Percentiles rank a stretch among this genome's conserved stretches.
These are phyloP conservation scores for Lordiphosa stackelbergi DNA, from an alignment of 1,140 invertebrate species.

Conservation along the genomic window DNA sequence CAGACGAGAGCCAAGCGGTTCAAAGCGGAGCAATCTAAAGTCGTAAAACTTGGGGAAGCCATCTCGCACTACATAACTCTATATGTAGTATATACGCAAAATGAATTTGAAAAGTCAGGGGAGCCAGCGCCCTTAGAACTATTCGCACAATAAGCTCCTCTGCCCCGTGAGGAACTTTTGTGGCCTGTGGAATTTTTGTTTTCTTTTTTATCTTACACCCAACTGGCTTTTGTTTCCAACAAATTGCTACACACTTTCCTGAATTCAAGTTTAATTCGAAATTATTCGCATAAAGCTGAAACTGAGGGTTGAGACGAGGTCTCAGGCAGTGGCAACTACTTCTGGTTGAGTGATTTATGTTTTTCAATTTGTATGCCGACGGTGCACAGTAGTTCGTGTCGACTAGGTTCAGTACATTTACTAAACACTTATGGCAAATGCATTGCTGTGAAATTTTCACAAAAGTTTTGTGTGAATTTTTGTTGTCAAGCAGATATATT, in stretches of 20 bases:
- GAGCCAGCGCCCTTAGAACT: constrained; percentile 35
- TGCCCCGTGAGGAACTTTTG: constrained; percentile 40
- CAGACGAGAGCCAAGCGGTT: constrained; percentile 22
- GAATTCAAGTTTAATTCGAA: constrained; percentile 69
- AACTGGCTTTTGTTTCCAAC: constrained; percentile 68
- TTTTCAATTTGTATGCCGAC: constrained; percentile 61
- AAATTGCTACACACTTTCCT: constrained; percentile 71
- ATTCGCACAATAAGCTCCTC: constrained; percentile 32
- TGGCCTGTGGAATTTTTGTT: constrained; percentile 24
- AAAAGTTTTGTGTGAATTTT: too few relatives aligned
- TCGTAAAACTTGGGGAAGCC: constrained; percentile 54
- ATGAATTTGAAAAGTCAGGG: constrained; percentile 68
- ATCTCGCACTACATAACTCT: constrained; percentile 26
- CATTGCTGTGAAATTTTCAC: too few relatives aligned
- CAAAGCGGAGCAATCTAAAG: constrained; percentile 29
- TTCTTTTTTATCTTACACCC: constrained; percentile 10
- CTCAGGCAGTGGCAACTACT: constrained; percentile 43
- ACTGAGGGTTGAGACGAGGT: constrained; percentile 5
- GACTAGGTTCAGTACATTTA: too few relatives aligned
- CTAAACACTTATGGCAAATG: too few relatives aligned
- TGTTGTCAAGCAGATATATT: too few relatives aligned
- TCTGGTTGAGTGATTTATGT: constrained; percentile 73
- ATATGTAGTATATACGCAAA: constrained; percentile 43
- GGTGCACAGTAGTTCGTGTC: constrained; percentile 4
- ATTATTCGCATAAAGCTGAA: constrained; percentile 53